Percentiles rank a stretch among this genome's conserved stretches.
These are phyloP conservation scores for Acanthoscelides obtectus DNA, from an alignment of 2,888 invertebrate species.

Conservation along the genomic window DNA sequence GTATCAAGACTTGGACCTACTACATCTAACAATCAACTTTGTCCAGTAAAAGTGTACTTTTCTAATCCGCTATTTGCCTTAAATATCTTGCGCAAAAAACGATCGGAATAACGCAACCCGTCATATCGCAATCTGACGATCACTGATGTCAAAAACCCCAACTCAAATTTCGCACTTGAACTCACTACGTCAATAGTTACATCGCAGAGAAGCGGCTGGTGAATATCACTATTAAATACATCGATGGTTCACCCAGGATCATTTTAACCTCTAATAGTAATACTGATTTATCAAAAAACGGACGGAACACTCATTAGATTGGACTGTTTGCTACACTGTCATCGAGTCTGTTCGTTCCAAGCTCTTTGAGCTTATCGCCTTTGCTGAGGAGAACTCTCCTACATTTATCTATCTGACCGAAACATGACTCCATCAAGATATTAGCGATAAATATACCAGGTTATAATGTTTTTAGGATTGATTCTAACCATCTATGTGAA, in stretches of 20 bases:
- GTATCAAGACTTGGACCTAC: neutral
- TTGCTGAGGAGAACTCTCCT: neutral
- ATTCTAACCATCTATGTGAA: no score
- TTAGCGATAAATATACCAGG: no score
- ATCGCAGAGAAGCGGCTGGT: neutral
- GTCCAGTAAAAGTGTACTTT: neutral
- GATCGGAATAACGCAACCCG: neutral
- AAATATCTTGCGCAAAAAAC: neutral
- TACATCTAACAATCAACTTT: neutral
- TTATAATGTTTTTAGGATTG: no score
- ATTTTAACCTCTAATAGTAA: no score
- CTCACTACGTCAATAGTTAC: neutral
- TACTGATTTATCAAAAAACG: no score
- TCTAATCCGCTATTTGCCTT: neutral
- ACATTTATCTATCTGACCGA: no score
- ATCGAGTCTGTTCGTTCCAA: neutral
- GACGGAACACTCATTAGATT: no score
- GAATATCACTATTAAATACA: neutral
- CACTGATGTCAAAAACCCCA: neutral
- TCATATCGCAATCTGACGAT: neutral
- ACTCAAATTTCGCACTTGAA: neutral
- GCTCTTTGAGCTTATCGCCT: neutral
- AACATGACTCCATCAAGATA: no score
- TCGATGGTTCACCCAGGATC: neutral
- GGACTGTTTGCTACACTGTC: neutral